Evolutionary conservation across 2,113 vertebrate genomes (phyloP).

Genomic region (Ovibos moschatus): DNA sequence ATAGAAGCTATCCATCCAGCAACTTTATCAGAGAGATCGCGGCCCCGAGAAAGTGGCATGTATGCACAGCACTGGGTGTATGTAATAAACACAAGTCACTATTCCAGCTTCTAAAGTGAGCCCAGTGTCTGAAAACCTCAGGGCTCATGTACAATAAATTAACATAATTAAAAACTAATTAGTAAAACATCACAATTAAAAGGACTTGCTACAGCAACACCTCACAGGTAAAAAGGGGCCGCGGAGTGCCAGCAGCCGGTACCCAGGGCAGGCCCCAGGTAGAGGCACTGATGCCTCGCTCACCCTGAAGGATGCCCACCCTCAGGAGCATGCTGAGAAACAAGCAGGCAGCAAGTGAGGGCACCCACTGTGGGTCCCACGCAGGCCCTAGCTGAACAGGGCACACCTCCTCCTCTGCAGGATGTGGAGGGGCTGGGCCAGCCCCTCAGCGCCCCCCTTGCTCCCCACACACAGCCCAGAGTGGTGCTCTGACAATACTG

Average conservation of each 20-base stretch:
- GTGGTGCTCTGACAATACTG: neutral
- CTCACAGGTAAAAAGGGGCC: slow-evolving; percentile 67
- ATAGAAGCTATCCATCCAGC: neutral
- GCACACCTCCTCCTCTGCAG: neutral
- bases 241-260: neutral
- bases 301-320: neutral
- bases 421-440: neutral
- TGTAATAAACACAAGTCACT: slow-evolving; percentile 53
- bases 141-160: slow-evolving; percentile 77
- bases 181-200: slow-evolving; percentile 75
- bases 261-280: neutral
- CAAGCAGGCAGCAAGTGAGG: neutral
- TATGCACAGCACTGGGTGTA: neutral
- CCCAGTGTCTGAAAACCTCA: slow-evolving; percentile 70
- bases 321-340: neutral
- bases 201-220: slow-evolving; percentile 56
- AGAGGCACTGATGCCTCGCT: neutral
- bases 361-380: neutral
- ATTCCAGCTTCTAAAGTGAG: slow-evolving; percentile 61
- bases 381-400: no score
- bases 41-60: neutral
- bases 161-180: slow-evolving; percentile 78
- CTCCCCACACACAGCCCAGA: neutral
- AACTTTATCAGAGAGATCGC: neutral
- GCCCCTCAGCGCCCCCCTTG: neutral